A percentile compares a stretch with the other conserved stretches of the same genome.
Conservation (phyloP, 2,113 vertebrate species). For the Microcebus lehilahytsara region DNA sequence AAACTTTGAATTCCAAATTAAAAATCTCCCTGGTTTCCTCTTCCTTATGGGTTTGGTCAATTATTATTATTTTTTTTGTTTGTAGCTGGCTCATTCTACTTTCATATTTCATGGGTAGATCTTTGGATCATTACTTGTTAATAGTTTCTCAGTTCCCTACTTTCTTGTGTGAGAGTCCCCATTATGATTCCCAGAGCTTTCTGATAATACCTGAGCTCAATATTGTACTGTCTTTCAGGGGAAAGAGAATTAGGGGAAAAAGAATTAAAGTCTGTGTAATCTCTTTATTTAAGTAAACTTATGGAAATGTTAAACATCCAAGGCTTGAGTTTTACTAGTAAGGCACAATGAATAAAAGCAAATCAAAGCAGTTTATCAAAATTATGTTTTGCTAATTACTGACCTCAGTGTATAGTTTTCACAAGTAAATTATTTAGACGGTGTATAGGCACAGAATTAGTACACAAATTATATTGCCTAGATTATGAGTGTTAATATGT, state of each 20-base stretch:
- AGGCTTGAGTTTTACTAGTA: neutral
- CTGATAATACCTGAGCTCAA: neutral
- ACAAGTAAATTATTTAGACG: neutral
- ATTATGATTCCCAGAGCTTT: neutral
- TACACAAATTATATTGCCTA: neutral
- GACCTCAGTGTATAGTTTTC: neutral
- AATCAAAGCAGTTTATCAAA: slow-evolving; percentile 14
- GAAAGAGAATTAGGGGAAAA: neutral
- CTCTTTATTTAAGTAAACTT: neutral
- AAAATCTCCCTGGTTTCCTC: neutral
- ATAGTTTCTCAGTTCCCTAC: neutral
- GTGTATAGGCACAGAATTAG: neutral
- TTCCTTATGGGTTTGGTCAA: neutral
- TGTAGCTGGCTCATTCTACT: neutral
- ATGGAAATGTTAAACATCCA: neutral
- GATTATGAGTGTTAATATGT: neutral
- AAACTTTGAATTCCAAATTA: neutral
- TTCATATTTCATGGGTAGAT: neutral
- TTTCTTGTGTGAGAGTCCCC: neutral
- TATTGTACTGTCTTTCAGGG: neutral
- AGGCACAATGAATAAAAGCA: neutral
- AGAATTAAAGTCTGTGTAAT: neutral
- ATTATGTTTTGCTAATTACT: neutral
- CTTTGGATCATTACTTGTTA: neutral
- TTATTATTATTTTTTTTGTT: neutral